These are phyloP conservation scores for Seriola rivoliana DNA, from an alignment of 2,113 vertebrate genomes.

Conservation along the genomic window DNA sequence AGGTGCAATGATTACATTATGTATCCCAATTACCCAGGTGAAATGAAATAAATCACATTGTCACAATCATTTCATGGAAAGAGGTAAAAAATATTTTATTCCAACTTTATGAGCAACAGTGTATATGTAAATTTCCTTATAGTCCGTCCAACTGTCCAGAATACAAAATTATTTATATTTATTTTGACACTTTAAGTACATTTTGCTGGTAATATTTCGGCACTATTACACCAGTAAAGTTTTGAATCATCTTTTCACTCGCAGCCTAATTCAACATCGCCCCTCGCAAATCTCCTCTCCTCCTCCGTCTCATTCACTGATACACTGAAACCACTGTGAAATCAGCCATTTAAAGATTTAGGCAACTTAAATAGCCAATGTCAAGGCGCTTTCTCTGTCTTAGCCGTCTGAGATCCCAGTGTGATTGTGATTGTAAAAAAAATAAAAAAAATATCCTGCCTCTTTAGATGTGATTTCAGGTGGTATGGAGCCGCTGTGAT, in stretches of 20 bases:
- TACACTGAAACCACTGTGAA: neutral
- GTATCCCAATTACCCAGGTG: too few relatives aligned
- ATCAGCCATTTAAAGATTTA: slow-evolving; percentile 36
- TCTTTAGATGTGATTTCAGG: slow-evolving; percentile 57
- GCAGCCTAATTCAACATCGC: neutral
- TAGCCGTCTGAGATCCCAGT: slow-evolving; percentile 31
- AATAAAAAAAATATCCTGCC: slow-evolving; percentile 41
- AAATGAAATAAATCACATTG: too few relatives aligned
- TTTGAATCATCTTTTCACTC: neutral
- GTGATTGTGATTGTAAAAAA: slow-evolving; percentile 50
- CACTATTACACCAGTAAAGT: too few relatives aligned
- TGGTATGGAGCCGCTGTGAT: slow-evolving; percentile 38
- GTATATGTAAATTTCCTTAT: too few relatives aligned
- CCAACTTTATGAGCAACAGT: too few relatives aligned
- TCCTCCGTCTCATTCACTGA: slow-evolving; percentile 3
- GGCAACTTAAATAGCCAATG: slow-evolving; percentile 39
- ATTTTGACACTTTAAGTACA: neutral
- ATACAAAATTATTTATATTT: too few relatives aligned
- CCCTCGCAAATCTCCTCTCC: neutral
- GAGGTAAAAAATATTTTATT: too few relatives aligned
- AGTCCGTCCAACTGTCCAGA: too few relatives aligned
- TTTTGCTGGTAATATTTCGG: neutral
- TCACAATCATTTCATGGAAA: too few relatives aligned
- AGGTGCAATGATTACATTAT: too few relatives aligned
- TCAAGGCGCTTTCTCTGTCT: neutral